phyloP scores from a whole-genome alignment of 2,113 vertebrate species.

The Sylvicapra grimmia region DNA sequence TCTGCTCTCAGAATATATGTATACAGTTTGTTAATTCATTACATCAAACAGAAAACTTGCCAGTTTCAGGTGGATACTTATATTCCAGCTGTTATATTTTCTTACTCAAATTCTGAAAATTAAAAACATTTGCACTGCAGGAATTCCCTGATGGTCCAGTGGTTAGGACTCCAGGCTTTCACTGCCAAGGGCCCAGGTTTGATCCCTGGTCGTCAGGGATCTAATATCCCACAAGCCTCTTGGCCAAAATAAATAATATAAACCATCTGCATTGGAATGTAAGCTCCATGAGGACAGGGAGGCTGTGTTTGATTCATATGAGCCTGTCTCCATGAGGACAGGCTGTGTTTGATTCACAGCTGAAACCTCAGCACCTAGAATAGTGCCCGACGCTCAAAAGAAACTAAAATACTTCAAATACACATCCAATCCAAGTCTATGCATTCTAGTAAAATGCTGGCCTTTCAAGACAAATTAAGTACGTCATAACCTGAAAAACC shows the following conservation, averaged over 20 bases:
- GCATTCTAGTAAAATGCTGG: background rate
- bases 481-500: background rate
- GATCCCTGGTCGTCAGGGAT: background rate
- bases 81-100: background rate
- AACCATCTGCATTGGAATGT: background rate
- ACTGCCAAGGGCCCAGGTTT: background rate
- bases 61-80: constrained; percentile 14
- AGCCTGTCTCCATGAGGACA: background rate
- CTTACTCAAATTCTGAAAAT: background rate
- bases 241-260: background rate
- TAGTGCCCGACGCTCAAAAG: background rate
- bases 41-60: background rate
- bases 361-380: background rate
- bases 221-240: background rate
- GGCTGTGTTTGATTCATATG: background rate
- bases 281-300: background rate
- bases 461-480: background rate
- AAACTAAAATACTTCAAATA: background rate
- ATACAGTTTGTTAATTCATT: background rate
- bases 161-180: background rate
- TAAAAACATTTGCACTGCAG: background rate
- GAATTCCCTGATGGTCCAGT: background rate
- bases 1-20: background rate
- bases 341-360: background rate
- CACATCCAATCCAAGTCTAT: background rate